These are phyloP conservation scores for Pemphredon lugubris DNA, from an alignment of 2,888 invertebrate genomes.

Conservation along the genomic window DNA sequence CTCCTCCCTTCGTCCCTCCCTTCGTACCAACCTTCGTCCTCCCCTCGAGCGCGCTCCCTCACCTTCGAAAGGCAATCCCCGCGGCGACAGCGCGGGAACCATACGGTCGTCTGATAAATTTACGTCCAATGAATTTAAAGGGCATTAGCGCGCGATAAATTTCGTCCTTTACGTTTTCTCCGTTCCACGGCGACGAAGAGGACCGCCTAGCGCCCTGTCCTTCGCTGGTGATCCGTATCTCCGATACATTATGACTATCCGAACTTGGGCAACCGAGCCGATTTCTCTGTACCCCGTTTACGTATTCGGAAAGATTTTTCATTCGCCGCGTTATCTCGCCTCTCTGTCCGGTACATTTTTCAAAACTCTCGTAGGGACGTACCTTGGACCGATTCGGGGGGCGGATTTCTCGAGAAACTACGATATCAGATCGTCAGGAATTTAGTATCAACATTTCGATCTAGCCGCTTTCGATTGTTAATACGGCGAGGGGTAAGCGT, in stretches of 20 bases:
- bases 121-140: constrained; percentile 55
- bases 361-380: background rate
- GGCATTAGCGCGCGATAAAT: constrained; percentile 51
- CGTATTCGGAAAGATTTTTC: background rate
- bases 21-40: constrained; percentile 13
- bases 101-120: constrained; percentile 48
- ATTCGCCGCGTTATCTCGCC: background rate
- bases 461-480: no score
- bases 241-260: background rate
- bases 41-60: no score
- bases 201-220: constrained; percentile 15
- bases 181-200: constrained; percentile 8
- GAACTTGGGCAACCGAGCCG: background rate
- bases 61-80: constrained; percentile 32
- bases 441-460: no score
- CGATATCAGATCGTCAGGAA: no score
- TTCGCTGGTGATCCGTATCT: constrained; percentile 19
- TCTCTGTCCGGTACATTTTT: background rate
- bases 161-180: constrained; percentile 26
- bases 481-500: no score
- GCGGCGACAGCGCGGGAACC: constrained; percentile 56
- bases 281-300: background rate
- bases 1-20: constrained; percentile 14
- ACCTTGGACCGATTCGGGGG: background rate
- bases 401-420: background rate